Evolutionary conservation across 2,797 vertebrate genomes (phyloP).

Genomic region (Sebastes umbrosus): DNA sequence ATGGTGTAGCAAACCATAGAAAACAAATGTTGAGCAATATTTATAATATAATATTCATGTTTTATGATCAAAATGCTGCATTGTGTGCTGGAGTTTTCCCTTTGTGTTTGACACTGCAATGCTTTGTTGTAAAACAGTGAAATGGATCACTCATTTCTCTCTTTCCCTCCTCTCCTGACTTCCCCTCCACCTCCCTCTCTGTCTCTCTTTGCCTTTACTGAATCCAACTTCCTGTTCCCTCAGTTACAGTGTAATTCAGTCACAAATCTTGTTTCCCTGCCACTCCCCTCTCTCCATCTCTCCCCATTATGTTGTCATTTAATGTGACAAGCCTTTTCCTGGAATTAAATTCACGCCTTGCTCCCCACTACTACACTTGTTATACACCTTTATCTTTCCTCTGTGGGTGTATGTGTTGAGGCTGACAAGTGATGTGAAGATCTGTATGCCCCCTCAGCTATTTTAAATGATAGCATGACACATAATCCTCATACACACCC

Average conservation of each 20-base stretch:
- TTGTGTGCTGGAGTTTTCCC: background rate
- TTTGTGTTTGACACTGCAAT: background rate
- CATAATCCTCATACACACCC: slow-evolving; percentile 54
- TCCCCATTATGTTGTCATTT: slow-evolving; percentile 50
- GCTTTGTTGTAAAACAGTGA: background rate
- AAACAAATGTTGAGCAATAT: background rate
- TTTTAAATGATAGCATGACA: slow-evolving; percentile 59
- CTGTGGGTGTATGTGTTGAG: background rate
- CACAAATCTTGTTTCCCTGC: slow-evolving; percentile 3
- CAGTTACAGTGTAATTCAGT: slow-evolving; percentile 20
- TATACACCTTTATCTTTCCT: slow-evolving; percentile 53
- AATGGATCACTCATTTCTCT: background rate
- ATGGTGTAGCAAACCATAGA: background rate
- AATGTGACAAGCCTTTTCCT: slow-evolving; percentile 55
- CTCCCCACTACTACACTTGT: slow-evolving; percentile 51
- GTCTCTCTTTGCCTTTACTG: background rate
- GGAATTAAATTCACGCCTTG: slow-evolving; percentile 45
- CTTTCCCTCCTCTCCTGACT: background rate
- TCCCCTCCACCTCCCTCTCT: background rate
- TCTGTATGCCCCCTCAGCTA: slow-evolving; percentile 48
- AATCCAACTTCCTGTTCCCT: background rate
- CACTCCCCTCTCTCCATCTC: slow-evolving; percentile 20
- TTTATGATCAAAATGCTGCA: background rate
- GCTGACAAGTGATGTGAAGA: slow-evolving; percentile 52
- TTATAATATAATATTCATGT: background rate